Conservation (phyloP, 2,888 invertebrate species). For the Diploptera punctata region DNA sequence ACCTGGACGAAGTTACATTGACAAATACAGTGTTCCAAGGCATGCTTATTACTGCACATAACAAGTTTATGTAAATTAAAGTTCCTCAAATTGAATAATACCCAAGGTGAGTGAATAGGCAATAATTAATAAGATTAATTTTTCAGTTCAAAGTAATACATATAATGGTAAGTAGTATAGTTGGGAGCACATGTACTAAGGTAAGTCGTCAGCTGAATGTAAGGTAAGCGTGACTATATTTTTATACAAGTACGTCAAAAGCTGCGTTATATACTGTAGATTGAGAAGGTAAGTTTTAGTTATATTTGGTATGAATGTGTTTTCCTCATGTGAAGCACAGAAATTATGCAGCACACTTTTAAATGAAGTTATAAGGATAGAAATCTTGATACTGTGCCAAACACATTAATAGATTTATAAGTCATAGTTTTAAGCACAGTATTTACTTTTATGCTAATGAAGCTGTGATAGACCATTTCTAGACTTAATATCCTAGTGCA, state of each 20-base stretch:
- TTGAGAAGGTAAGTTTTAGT: slow-evolving; percentile 6
- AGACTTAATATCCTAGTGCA: too few relatives aligned
- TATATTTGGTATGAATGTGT: not conserved
- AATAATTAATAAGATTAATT: not conserved
- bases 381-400: too few relatives aligned
- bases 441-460: too few relatives aligned
- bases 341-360: slow-evolving; percentile 12
- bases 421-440: too few relatives aligned
- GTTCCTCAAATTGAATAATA: too few relatives aligned
- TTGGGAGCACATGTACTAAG: not conserved
- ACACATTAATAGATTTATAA: too few relatives aligned
- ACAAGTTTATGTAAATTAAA: too few relatives aligned
- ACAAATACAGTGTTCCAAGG: not conserved
- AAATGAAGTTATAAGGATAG: too few relatives aligned
- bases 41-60: not conserved
- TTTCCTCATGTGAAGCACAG: slow-evolving; percentile 3
- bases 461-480: too few relatives aligned
- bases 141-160: not conserved
- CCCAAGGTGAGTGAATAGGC: slow-evolving; percentile 6
- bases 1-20: not conserved
- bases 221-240: not conserved
- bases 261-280: not conserved
- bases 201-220: not conserved
- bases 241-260: not conserved
- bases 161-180: slow-evolving; percentile 2